These are phyloP conservation scores for Dendrolimus houi DNA, from an alignment of 2,888 invertebrate species.

Conservation along the genomic window DNA sequence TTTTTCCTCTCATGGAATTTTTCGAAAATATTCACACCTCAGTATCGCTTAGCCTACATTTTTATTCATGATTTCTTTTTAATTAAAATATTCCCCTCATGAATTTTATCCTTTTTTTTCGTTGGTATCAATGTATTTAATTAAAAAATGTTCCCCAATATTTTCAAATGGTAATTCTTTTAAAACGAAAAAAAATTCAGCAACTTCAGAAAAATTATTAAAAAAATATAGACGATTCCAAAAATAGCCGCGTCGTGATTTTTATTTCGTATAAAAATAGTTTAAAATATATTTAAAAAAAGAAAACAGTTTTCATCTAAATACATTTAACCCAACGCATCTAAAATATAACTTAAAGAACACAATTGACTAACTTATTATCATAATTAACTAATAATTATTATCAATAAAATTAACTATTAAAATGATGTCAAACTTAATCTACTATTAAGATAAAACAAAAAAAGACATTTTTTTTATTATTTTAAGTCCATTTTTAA, in stretches of 20 bases:
- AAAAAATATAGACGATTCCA: too few species aligned
- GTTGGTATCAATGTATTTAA: neutral
- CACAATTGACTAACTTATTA: slow-evolving; percentile 32
- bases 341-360: slow-evolving; percentile 16
- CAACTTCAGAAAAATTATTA: too few species aligned
- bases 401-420: slow-evolving; percentile 11
- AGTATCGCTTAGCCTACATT: slow-evolving; percentile 25
- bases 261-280: too few species aligned
- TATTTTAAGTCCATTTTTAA: slow-evolving; percentile 45
- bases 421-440: slow-evolving; percentile 15
- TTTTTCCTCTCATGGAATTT: slow-evolving; percentile 16
- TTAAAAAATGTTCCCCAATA: too few species aligned
- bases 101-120: neutral
- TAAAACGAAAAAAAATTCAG: too few species aligned
- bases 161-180: too few species aligned
- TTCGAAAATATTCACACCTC: slow-evolving; percentile 46
- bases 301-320: neutral
- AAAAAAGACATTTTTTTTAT: slow-evolving; percentile 26
- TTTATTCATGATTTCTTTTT: slow-evolving; percentile 14
- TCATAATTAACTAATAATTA: slow-evolving; percentile 4
- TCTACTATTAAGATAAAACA: slow-evolving; percentile 29
- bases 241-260: too few species aligned
- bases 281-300: too few species aligned
- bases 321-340: neutral
- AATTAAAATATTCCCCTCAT: slow-evolving; percentile 12